Evolutionary conservation across 1,140 invertebrate species (phyloP).

Genomic region (Bombyx mori): ASM3026992v2 NC_085130.1:7124501-7125000

Average conservation of each 20-base stretch:
- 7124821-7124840: constrained; percentile 10
- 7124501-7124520: constrained; percentile 80
- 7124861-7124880: neutral
- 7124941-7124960: constrained; percentile 47
- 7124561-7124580: constrained; percentile 77
- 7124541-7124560: constrained; percentile 88
- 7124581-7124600: constrained; percentile 65
- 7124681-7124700: constrained; percentile 18
- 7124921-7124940: constrained; percentile 28
- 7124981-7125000: constrained; percentile 70
- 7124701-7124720: constrained; percentile 11
- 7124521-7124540: constrained; percentile 83
- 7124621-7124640: constrained; percentile 31
- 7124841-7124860: constrained; percentile 2
- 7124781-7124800: constrained; percentile 30
- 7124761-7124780: constrained; percentile 48
- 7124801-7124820: constrained; percentile 27
- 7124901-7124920: constrained; percentile 5
- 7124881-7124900: constrained; percentile 9
- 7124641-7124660: constrained; percentile 30
- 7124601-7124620: constrained; percentile 35
- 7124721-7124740: constrained; percentile 31
- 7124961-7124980: constrained; percentile 40
- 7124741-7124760: constrained; percentile 27
- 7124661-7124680: constrained; percentile 22